These are phyloP conservation scores for Argopecten irradians DNA, from an alignment of 1,140 invertebrate species.

Conservation along the genomic window DNA sequence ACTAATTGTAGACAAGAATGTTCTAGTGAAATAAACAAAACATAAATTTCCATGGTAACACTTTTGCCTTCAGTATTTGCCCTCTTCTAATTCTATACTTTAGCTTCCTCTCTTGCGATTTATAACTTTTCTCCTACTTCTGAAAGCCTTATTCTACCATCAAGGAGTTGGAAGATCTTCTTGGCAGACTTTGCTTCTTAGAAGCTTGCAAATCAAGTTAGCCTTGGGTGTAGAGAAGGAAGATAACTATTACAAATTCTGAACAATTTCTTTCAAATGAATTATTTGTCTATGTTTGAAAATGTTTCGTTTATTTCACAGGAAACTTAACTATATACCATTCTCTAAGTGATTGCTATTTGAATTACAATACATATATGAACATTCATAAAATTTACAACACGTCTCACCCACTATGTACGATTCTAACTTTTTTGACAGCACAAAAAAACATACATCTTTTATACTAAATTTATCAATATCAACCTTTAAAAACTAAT, in stretches of 20 bases:
- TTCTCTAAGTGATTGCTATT: neutral
- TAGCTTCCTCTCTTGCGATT: too few relatives aligned
- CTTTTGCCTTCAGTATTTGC: too few relatives aligned
- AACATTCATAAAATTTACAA: slow-evolving; percentile 1
- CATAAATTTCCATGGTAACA: neutral
- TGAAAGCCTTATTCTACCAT: too few relatives aligned
- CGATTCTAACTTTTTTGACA: neutral
- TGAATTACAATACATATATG: neutral
- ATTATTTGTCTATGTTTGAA: neutral
- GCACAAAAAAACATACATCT: slow-evolving; percentile 10
- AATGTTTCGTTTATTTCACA: neutral
- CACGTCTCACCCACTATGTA: neutral
- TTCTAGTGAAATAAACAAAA: slow-evolving; percentile 23
- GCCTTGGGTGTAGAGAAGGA: too few relatives aligned
- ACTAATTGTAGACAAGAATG: neutral
- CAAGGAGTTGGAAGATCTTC: too few relatives aligned
- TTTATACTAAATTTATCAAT: neutral
- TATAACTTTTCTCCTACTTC: too few relatives aligned
- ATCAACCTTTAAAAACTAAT: neutral
- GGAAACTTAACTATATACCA: neutral
- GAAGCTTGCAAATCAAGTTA: too few relatives aligned
- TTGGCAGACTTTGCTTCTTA: too few relatives aligned
- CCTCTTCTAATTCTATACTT: too few relatives aligned
- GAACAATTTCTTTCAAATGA: too few relatives aligned
- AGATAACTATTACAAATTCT: too few relatives aligned